These are phyloP conservation scores for Mactra quadrangularis DNA, from an alignment of 1,140 invertebrate genomes.

Conservation along the genomic window DNA sequence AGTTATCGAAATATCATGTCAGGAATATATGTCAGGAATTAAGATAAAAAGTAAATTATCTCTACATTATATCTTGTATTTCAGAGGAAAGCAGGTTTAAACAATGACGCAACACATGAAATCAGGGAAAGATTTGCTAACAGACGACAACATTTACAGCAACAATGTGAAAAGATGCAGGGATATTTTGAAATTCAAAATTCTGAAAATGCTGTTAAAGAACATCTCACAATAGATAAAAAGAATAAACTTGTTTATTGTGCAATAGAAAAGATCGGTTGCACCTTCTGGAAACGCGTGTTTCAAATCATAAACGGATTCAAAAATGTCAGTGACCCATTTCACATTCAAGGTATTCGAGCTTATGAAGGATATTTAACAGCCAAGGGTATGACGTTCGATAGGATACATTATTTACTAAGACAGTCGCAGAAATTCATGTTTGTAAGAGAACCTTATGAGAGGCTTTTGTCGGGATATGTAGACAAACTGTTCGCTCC, in stretches of 20 bases:
- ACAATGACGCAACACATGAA: not conserved
- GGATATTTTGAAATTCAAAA: slow-evolving; percentile 67
- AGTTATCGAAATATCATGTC: no score
- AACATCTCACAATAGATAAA: slow-evolving; percentile 65
- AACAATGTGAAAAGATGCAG: slow-evolving; percentile 56
- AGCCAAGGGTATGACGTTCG: slow-evolving; percentile 68
- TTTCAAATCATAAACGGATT: slow-evolving; percentile 72
- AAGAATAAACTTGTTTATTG: slow-evolving; percentile 73
- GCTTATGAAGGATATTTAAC: slow-evolving; percentile 69
- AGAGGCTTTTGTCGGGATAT: slow-evolving; percentile 76
- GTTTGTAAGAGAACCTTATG: slow-evolving; percentile 78
- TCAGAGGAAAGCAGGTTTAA: slow-evolving; percentile 9
- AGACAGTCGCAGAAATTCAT: slow-evolving; percentile 70
- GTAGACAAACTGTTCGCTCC: slow-evolving; percentile 79
- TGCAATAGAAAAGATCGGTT: slow-evolving; percentile 77
- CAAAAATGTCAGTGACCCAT: slow-evolving; percentile 67
- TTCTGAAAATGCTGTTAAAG: slow-evolving; percentile 68
- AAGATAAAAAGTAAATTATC: not conserved
- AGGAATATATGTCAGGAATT: no score
- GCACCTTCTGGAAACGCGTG: slow-evolving; percentile 77
- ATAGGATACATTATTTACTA: slow-evolving; percentile 65
- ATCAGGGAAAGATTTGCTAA: slow-evolving; percentile 23
- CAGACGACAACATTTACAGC: slow-evolving; percentile 29
- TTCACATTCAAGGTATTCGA: slow-evolving; percentile 66
- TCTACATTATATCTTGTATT: slow-evolving; percentile 12